Evolutionary conservation across 2,888 invertebrate genomes (phyloP).

Genomic region (Oeneis ivallda): DNA sequence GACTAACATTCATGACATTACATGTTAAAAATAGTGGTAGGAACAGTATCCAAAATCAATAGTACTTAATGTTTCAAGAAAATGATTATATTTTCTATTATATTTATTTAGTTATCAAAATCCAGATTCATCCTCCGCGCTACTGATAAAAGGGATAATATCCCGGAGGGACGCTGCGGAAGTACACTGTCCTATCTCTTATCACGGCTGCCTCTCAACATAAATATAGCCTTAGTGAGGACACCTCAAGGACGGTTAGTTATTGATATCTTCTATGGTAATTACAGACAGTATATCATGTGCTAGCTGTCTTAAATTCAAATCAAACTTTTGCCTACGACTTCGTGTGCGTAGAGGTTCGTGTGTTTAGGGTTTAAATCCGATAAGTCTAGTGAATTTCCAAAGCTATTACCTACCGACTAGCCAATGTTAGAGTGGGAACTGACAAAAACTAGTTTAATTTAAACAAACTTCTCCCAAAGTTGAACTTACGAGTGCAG

Average conservation of each 20-base stretch:
- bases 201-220: background rate
- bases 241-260: background rate
- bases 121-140: background rate
- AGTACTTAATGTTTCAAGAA: too few relatives aligned
- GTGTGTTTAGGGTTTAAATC: too few relatives aligned
- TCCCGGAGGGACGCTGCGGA: conserved; percentile 10
- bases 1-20: too few relatives aligned
- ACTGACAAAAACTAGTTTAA: background rate
- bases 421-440: background rate
- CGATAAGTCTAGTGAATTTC: too few relatives aligned
- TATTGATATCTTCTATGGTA: background rate
- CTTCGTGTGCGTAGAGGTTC: too few relatives aligned
- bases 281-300: background rate
- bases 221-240: conserved; percentile 1
- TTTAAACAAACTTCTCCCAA: background rate
- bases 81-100: background rate
- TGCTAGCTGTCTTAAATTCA: too few relatives aligned
- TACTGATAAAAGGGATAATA: background rate
- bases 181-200: background rate
- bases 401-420: background rate
- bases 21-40: too few relatives aligned
- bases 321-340: too few relatives aligned
- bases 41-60: too few relatives aligned
- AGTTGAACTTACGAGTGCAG: background rate
- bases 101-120: conserved; percentile 2